Percentiles rank a stretch among this genome's conserved stretches.
These are phyloP conservation scores for Pelusios castaneus DNA, from an alignment of 2,113 vertebrate genomes.

Conservation along the genomic window DNA sequence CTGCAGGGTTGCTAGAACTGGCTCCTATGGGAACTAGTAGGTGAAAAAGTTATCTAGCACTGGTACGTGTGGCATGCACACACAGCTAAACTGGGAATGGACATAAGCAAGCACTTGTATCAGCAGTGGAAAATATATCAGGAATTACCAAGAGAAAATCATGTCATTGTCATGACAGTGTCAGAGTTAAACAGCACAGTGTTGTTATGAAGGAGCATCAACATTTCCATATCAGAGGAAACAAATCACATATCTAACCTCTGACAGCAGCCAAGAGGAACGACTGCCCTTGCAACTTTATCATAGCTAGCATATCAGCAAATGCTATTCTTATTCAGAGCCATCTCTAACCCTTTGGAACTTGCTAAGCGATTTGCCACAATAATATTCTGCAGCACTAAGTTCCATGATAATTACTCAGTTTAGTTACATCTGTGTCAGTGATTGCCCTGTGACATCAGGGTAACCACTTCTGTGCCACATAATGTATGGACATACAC, in stretches of 20 bases:
- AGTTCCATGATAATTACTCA: background rate
- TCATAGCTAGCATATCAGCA: background rate
- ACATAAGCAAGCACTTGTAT: background rate
- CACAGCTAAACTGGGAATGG: too few relatives aligned
- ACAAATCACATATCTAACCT: background rate
- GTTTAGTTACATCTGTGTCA: background rate
- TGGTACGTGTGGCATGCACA: too few relatives aligned
- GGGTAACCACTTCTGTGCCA: background rate
- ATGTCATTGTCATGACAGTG: background rate
- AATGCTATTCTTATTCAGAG: background rate
- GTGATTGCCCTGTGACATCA: background rate
- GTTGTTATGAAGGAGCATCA: background rate
- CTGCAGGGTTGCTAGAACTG: too few relatives aligned
- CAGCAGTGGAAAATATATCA: background rate
- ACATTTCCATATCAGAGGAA: fast-evolving
- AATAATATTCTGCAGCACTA: background rate
- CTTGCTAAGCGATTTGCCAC: background rate
- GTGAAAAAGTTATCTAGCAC: too few relatives aligned
- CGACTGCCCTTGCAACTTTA: background rate
- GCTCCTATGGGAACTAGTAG: too few relatives aligned
- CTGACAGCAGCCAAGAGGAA: background rate
- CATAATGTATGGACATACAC: background rate
- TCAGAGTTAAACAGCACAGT: background rate
- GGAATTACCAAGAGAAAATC: conserved; percentile 33
- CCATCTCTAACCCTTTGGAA: background rate